phyloP scores from a whole-genome alignment of 2,797 vertebrate species.

The Carapus acus region DNA sequence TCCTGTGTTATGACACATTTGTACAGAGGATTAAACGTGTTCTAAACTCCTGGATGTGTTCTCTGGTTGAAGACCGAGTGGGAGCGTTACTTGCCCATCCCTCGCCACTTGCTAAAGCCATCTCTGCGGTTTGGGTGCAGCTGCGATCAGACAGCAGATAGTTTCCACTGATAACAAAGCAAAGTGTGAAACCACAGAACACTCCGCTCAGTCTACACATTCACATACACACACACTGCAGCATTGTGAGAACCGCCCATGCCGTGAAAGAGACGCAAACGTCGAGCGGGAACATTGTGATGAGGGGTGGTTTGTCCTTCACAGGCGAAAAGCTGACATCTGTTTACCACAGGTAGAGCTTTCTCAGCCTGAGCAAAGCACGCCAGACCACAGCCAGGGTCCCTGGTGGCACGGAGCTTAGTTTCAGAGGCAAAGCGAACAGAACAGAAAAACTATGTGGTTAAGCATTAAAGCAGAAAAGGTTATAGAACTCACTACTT shows the following conservation, averaged over 20 bases:
- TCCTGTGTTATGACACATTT: conserved; percentile 45
- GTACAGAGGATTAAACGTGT: conserved; percentile 70
- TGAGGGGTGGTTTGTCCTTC: conserved; percentile 20
- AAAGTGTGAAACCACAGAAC: conserved; percentile 38
- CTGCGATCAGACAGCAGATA: conserved; percentile 23
- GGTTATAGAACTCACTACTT: too few relatives aligned
- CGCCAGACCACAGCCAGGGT: conserved; percentile 35
- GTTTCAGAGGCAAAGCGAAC: not conserved
- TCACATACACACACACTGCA: not conserved
- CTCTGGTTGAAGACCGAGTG: not conserved
- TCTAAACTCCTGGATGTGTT: conserved; percentile 33
- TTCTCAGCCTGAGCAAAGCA: conserved; percentile 22
- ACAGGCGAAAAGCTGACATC: conserved; percentile 26
- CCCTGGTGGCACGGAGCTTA: conserved; percentile 14
- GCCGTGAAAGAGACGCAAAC: conserved; percentile 19
- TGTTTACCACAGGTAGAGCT: conserved; percentile 35
- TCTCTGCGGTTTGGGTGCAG: not conserved
- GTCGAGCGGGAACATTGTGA: not conserved
- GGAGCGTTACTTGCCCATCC: not conserved
- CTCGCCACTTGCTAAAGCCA: too few relatives aligned
- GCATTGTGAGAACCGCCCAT: not conserved
- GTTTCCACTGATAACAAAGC: conserved; percentile 43
- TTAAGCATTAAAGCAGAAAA: conserved; percentile 1
- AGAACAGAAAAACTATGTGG: conserved; percentile 19
- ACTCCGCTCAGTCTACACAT: too few relatives aligned